Evolutionary conservation across 2,888 invertebrate species (phyloP), one percentile per base, ranked within the genome.

Genomic region (Tachystola acroxantha): DNA sequence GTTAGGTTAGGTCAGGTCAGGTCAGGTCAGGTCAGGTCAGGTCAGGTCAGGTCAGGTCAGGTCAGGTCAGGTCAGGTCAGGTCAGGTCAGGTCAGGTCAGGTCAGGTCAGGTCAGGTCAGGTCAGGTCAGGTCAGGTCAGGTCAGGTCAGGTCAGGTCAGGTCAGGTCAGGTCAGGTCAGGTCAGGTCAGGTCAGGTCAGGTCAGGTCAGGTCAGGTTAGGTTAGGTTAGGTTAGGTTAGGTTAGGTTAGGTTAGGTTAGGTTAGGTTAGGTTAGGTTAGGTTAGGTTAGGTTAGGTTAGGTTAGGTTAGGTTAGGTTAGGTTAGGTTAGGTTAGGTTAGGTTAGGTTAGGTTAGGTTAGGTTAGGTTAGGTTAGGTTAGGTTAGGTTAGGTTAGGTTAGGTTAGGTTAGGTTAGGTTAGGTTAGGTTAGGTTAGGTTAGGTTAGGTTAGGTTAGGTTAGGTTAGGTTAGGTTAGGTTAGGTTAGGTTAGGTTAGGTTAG

Each of bases 1-100:
- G 40, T 40, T 43, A 43, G 43, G 43, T 43, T 43, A 43, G 43
- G 43, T 43, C 40, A 43, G 43, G 43, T 43, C 40, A 43, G 43
- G 43, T 43, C 40, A 43, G 43, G 43, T 44, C 41, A 44, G 44
- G 44, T 44, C 41, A 44, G 44, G 44, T 44, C 41, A 44, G 44
- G 44, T 44, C 41, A 44, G 44, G 44, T 44, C 41, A 44, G 44
- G 44, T 44, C 41, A 44, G 44, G 44, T 44, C 41, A 44, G 44
- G 44, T 44, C 41, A 44, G 44, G 44, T 44, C 41, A 44, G 44
- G 43, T 43, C 40, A 43, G 43, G 43, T 43, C 40, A 43, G 43
- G 43, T 43, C 40, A 43, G 43, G 43, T 40, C 39, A 39, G 41
- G 43, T 43, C 38, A 43, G 40, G 43, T 40, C 38, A 38, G 43